Evolutionary conservation across 2,113 vertebrate species (phyloP).

Genomic region (Trogon melanurus): DNA sequence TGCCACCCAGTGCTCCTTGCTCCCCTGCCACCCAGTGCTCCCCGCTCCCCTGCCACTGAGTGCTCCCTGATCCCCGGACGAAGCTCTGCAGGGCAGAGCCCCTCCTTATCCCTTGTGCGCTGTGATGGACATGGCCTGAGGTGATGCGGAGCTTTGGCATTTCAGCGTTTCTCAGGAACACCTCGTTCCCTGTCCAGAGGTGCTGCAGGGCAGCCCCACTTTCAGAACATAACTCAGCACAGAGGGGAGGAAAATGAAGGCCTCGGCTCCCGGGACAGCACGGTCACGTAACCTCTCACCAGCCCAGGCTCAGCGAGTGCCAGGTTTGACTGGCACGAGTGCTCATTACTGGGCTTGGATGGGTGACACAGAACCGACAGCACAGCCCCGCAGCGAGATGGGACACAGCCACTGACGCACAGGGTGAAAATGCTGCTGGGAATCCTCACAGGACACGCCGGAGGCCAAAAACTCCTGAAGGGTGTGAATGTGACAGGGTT

Average conservation of each 20-base stretch:
- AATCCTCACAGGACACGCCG: neutral
- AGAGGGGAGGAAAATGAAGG: rapidly evolving
- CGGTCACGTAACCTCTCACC: neutral
- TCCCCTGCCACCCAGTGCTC: too few relatives aligned
- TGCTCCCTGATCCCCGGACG: neutral
- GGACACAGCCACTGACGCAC: rapidly evolving
- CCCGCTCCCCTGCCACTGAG: too few relatives aligned
- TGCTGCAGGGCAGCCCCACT: neutral
- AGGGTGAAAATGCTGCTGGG: neutral
- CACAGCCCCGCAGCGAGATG: rapidly evolving
- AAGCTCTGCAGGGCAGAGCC: neutral
- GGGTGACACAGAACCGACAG: rapidly evolving
- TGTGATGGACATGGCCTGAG: rapidly evolving
- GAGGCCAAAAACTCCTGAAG: neutral
- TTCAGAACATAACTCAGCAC: neutral
- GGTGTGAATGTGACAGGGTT: neutral
- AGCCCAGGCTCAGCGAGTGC: rapidly evolving
- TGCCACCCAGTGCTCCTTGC: neutral
- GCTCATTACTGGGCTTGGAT: neutral
- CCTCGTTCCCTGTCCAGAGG: neutral
- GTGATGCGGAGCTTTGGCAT: rapidly evolving
- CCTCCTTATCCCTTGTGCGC: rapidly evolving
- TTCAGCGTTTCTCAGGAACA: neutral
- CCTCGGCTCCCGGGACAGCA: rapidly evolving
- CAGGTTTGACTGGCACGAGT: neutral